Evolutionary conservation across 2,797 vertebrate species (phyloP).

Genomic region (Catamblyrhynchus diadema): DNA sequence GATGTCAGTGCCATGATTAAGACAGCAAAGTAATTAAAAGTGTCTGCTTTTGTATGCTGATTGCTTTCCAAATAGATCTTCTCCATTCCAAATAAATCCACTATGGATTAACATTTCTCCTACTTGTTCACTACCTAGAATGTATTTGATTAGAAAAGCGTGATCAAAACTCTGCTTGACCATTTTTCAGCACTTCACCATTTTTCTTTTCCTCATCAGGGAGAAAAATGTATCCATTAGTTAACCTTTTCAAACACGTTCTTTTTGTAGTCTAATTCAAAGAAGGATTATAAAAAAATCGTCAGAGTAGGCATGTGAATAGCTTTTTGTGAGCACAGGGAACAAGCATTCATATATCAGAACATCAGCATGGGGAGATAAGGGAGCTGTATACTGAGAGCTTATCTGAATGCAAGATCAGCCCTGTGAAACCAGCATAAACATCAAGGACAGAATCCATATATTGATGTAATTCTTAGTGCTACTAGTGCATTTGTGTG

Average conservation of each 20-base stretch:
- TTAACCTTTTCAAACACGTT: conserved; percentile 60
- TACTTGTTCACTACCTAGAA: not conserved
- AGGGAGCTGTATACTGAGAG: not conserved
- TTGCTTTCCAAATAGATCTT: conserved; percentile 52
- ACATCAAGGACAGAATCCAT: conserved; percentile 60
- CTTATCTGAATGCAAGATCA: conserved; percentile 62
- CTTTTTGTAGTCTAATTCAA: conserved; percentile 56
- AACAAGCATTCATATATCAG: conserved; percentile 53
- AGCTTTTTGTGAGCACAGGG: conserved; percentile 23
- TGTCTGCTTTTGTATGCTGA: conserved; percentile 33
- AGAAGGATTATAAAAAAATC: conserved; percentile 28
- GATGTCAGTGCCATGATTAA: conserved; percentile 23
- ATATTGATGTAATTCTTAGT: conserved; percentile 53
- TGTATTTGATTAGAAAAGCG: conserved; percentile 26
- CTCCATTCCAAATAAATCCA: conserved; percentile 42
- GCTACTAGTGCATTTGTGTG: not conserved
- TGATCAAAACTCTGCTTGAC: conserved; percentile 56
- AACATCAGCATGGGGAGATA: conserved; percentile 55
- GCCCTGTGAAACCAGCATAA: conserved; percentile 47
- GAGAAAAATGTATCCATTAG: conserved; percentile 55
- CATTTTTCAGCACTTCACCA: conserved; percentile 52
- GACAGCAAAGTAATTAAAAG: conserved; percentile 50
- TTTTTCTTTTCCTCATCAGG: conserved; percentile 50
- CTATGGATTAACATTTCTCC: conserved; percentile 43
- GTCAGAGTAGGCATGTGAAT: conserved; percentile 13